A percentile compares a stretch with the other conserved stretches of the same genome.
These are phyloP conservation scores for Cerastoderma edule DNA, from an alignment of 2,888 invertebrate species.

Conservation along the genomic window DNA sequence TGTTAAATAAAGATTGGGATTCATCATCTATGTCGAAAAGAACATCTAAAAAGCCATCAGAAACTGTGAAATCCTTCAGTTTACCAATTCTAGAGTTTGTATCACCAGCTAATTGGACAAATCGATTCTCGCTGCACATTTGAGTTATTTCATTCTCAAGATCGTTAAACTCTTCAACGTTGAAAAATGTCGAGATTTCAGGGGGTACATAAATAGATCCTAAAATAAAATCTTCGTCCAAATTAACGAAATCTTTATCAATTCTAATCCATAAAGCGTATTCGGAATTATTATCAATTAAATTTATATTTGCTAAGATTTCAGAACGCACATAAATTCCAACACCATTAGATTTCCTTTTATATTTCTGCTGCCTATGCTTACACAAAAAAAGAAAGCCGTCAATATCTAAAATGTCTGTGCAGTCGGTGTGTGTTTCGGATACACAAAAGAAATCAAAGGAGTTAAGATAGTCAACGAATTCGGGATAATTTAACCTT, in stretches of 20 bases:
- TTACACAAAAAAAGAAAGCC: no score
- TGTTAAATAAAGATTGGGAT: background rate
- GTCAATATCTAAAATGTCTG: no score
- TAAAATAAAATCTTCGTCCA: constrained; percentile 9
- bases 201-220: constrained; percentile 17
- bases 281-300: constrained; percentile 2
- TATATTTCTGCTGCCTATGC: no score
- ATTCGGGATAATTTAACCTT: no score
- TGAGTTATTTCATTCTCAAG: constrained; percentile 1
- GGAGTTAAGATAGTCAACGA: no score
- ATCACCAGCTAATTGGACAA: background rate
- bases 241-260: background rate
- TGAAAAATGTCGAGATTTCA: constrained; percentile 8
- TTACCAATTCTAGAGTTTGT: background rate
- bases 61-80: background rate
- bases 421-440: no score
- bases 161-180: background rate
- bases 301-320: background rate
- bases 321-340: constrained; percentile 7
- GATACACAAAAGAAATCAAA: no score
- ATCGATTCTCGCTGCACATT: background rate
- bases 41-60: constrained; percentile 1
- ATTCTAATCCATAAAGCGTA: constrained; percentile 9
- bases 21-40: background rate
- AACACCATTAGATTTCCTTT: constrained; percentile 6